Base-by-base conservation (phyloP, 2,113 vertebrate species). In the Argyrosomus japonicus region DNA sequence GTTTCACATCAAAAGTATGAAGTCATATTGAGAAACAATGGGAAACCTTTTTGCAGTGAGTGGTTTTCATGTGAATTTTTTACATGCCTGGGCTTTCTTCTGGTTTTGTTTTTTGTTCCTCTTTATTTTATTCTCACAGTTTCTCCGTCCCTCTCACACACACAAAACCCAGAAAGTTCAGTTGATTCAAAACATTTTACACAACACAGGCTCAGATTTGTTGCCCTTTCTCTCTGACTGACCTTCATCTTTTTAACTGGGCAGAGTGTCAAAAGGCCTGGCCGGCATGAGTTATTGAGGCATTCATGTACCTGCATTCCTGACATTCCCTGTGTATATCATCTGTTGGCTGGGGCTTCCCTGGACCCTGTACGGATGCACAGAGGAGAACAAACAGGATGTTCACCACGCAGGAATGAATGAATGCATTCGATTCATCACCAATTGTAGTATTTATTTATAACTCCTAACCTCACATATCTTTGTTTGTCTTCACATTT, bases 301-400 rank as follows among this genome's bases (percentile, higher is more conserved):
- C 82, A 76, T 91, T 93, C 80, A 83, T 79, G 75, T 90, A 91
- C 90, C 92, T 94, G 86, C 90, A 95, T 94, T 94, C 92, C 86
- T 89, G 70, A 83, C 92, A 94, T 94, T 94, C 92, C 88, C 45
- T 27, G 60, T 77, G 72, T 79, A 64, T 91, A 88, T 90, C 80
- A 73, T 77, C 89, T 80, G 77, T 76, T 81, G 86, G 71, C 84
- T 21, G 68, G 87, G 83, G 78, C 77, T 91, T 88, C 86, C 88
- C 79, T 61, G 10, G 8, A 67, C 82, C 83, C 48, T 81, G 82
- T 74, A 56, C 27, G 47, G 77, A 87, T 17, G n/a, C 53, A 81
- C 48, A 6, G 32, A 75, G 83, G 61, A 81, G 76, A 87, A 82
- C 85, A 93, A 94, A 93, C 95, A 94, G 95, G 95, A 95, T 90